Evolutionary conservation across 2,888 invertebrate species (phyloP), one percentile per base, ranked within the genome.

Genomic region (Drosophila stalkeri): DNA sequence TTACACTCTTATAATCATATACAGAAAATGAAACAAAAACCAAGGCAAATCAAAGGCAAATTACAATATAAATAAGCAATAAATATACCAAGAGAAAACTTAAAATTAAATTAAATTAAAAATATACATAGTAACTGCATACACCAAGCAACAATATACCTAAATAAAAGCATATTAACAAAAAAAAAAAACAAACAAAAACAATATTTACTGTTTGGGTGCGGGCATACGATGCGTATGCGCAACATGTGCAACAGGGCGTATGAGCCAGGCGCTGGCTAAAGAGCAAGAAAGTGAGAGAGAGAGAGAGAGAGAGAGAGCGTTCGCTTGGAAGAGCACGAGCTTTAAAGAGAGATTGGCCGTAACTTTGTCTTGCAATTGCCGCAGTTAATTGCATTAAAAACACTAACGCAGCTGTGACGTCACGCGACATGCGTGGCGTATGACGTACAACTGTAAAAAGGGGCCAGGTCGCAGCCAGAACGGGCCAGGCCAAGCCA

Each of bases 171-270:
- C 79, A 76, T 81, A 86, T 86, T 77, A 72, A 81, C 60, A 2
- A 27, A 27, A 3, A 56, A 63, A 43, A 2, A 52, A 59, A 46
- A 2, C n/a, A n/a, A 14, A 31, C 31, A 14, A n/a, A 23, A 20
- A 20, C 18, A 2, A 31, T 27, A 56, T 47, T 67, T 35, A 41
- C 35, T 67, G 1, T 20, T 18, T 7, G 35, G 18, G 37, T 44
- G 12, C 31, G 8, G 47, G 47, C 37, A 8, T 27, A 62, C 65
- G 60, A 62, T 54, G 66, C 69, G 77, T 51, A 74, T 82, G 81
- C 70, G 81, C 70, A 72, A 68, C 47, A 46, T 72, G 72, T 88
- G 89, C 89, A 83, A 83, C 83, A 83, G 86, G 88, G 77, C 83
- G 66, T 77, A 70, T 70, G 73, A 52, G 35, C 35, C 27, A 23